Conservation (phyloP, 2,797 vertebrate genomes). For the Botia almorhae region DNA sequence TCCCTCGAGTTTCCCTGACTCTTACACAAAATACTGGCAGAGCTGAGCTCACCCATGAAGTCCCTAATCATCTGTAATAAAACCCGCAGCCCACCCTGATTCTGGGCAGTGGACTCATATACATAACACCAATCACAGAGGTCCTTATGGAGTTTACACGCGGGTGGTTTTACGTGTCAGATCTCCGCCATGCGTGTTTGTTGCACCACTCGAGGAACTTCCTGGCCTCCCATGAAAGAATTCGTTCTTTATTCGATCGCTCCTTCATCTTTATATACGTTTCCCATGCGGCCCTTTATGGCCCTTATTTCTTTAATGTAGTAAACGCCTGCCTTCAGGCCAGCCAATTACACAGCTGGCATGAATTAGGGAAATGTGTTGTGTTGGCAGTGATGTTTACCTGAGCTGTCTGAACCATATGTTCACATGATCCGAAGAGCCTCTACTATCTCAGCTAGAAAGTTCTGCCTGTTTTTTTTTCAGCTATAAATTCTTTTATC, state of each 20-base stretch:
- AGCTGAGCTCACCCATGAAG: conserved; percentile 51
- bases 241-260: conserved; percentile 72
- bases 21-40: conserved; percentile 45
- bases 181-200: conserved; percentile 47
- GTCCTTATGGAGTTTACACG: conserved; percentile 64
- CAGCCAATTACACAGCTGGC: conserved; percentile 76
- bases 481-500: conserved; percentile 47
- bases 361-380: conserved; percentile 77
- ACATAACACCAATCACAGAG: conserved; percentile 68
- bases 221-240: conserved; percentile 67
- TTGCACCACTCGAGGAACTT: conserved; percentile 65
- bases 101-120: conserved; percentile 65
- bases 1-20: conserved; percentile 36
- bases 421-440: conserved; percentile 22
- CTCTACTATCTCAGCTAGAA: conserved; percentile 19
- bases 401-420: conserved; percentile 56
- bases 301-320: conserved; percentile 73
- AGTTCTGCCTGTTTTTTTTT: conserved; percentile 48
- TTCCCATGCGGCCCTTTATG: conserved; percentile 76
- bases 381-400: conserved; percentile 67
- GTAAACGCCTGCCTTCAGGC: conserved; percentile 76
- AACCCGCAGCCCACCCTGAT: conserved; percentile 72
- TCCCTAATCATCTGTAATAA: conserved; percentile 54
- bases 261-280: conserved; percentile 66
- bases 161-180: conserved; percentile 54